Percentiles rank a stretch among this genome's conserved stretches.
These are phyloP conservation scores for Enteromius trimaculatus DNA, from an alignment of 2,797 vertebrate genomes.

Conservation along the genomic window DNA sequence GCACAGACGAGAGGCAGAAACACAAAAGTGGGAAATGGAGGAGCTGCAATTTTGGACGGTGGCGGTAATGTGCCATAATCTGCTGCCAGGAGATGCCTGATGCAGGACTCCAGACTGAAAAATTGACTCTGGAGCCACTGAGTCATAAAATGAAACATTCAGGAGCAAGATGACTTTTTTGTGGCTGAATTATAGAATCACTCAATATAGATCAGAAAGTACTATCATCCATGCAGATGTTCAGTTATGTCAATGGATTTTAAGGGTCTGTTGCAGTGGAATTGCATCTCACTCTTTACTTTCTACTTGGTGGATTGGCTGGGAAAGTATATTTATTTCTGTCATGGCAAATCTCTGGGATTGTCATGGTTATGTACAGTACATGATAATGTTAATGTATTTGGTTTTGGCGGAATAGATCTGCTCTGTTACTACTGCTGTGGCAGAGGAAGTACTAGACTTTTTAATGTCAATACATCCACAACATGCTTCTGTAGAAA, in stretches of 20 bases:
- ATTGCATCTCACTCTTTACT: not conserved
- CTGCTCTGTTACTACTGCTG: too few relatives aligned
- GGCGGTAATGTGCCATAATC: constrained; percentile 43
- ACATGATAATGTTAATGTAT: too few relatives aligned
- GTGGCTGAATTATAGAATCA: constrained; percentile 4
- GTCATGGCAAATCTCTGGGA: too few relatives aligned
- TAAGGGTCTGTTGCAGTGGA: not conserved
- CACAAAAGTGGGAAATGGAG: constrained; percentile 29
- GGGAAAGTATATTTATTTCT: not conserved
- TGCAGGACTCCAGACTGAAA: constrained; percentile 4
- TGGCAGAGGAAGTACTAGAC: too few relatives aligned
- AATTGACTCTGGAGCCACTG: constrained; percentile 17
- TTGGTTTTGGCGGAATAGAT: too few relatives aligned
- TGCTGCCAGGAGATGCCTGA: constrained; percentile 2
- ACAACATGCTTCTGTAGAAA: too few relatives aligned
- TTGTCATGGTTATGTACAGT: too few relatives aligned
- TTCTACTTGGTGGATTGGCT: not conserved
- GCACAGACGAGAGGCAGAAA: constrained; percentile 23
- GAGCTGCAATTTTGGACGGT: constrained; percentile 19
- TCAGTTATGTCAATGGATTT: not conserved
- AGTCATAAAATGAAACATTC: constrained; percentile 27
- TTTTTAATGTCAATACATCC: too few relatives aligned
- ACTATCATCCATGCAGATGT: not conserved
- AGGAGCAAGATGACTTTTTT: not conserved
- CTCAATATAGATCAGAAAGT: not conserved